Percentiles rank a stretch among this genome's conserved stretches.
Conservation (phyloP, 2,797 vertebrate genomes). For the Helicolenus hilgendorfi region DNA sequence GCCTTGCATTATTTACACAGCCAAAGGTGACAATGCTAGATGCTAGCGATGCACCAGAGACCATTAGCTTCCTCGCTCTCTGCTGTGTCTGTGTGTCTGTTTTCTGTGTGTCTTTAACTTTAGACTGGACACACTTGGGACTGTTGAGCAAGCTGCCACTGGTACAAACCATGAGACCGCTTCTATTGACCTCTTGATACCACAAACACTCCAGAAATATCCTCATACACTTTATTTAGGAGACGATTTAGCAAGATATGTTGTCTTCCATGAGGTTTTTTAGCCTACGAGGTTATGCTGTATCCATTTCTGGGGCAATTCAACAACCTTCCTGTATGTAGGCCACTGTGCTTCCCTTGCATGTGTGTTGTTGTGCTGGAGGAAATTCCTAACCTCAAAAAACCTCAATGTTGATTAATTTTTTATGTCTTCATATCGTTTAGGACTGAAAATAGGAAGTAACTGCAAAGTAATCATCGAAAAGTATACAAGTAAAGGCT, state of each 20-base stretch:
- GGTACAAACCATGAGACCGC: background rate
- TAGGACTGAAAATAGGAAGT: background rate
- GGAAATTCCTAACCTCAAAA: constrained; percentile 53
- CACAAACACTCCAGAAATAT: background rate
- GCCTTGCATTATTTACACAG: constrained; percentile 91
- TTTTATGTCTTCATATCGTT: background rate
- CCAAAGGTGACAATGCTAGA: constrained; percentile 88
- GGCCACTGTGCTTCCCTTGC: constrained; percentile 65
- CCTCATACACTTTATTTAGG: background rate
- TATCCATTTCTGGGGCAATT: constrained; percentile 56
- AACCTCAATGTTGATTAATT: background rate
- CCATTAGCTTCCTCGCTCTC: constrained; percentile 10
- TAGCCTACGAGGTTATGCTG: constrained; percentile 1
- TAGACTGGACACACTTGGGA: background rate
- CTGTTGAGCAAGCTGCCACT: background rate
- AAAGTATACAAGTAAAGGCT: background rate
- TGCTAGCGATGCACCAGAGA: constrained; percentile 57
- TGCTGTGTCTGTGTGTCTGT: background rate
- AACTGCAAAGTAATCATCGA: background rate
- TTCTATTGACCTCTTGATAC: background rate
- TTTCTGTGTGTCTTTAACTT: background rate
- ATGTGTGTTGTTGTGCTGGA: constrained; percentile 22
- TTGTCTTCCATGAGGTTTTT: background rate
- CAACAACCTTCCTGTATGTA: constrained; percentile 66
- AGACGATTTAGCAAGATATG: background rate